A percentile compares a stretch with the other conserved stretches of the same genome.
These are phyloP conservation scores for Oconnorella tubifera DNA, from an alignment of 2,888 invertebrate genomes.

Conservation along the genomic window DNA sequence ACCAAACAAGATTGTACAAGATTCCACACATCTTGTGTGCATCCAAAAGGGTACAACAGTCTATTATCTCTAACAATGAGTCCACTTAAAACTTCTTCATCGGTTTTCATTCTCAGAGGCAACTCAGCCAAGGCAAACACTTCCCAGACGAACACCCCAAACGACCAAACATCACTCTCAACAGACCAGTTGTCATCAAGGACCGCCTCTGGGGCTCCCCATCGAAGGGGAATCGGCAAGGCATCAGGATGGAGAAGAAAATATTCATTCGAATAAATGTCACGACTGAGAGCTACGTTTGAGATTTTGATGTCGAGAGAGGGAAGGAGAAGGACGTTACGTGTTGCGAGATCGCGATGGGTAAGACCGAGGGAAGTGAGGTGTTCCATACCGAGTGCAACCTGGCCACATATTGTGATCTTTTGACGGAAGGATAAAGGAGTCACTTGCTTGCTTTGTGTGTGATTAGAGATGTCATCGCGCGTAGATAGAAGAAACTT, in stretches of 20 bases:
- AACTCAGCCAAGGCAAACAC: slow-evolving; percentile 75
- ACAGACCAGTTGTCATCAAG: slow-evolving; percentile 82
- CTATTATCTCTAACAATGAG: slow-evolving; percentile 25
- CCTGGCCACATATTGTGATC: slow-evolving; percentile 62
- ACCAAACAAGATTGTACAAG: slow-evolving; percentile 37
- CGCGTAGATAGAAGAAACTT: slow-evolving; percentile 62
- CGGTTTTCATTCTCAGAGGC: slow-evolving; percentile 72
- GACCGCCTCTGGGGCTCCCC: slow-evolving; percentile 83
- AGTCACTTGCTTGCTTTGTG: slow-evolving; percentile 61
- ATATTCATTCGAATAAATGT: slow-evolving; percentile 86
- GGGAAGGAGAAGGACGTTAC: slow-evolving; percentile 80
- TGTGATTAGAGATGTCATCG: slow-evolving; percentile 63
- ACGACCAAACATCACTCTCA: slow-evolving; percentile 89
- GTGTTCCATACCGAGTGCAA: slow-evolving; percentile 78
- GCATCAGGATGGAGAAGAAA: slow-evolving; percentile 61
- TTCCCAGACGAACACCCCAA: slow-evolving; percentile 85
- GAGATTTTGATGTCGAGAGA: slow-evolving; percentile 81
- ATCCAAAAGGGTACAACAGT: slow-evolving; percentile 27
- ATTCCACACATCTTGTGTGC: slow-evolving; percentile 23
- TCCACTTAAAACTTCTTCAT: slow-evolving; percentile 65
- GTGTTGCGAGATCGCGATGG: slow-evolving; percentile 86
- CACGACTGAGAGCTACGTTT: slow-evolving; percentile 72
- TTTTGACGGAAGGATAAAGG: slow-evolving; percentile 60
- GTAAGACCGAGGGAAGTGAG: slow-evolving; percentile 71
- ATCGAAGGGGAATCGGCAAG: slow-evolving; percentile 79